Evolutionary conservation across 2,113 vertebrate genomes (phyloP).

Genomic region (Alligator mississippiensis): DNA sequence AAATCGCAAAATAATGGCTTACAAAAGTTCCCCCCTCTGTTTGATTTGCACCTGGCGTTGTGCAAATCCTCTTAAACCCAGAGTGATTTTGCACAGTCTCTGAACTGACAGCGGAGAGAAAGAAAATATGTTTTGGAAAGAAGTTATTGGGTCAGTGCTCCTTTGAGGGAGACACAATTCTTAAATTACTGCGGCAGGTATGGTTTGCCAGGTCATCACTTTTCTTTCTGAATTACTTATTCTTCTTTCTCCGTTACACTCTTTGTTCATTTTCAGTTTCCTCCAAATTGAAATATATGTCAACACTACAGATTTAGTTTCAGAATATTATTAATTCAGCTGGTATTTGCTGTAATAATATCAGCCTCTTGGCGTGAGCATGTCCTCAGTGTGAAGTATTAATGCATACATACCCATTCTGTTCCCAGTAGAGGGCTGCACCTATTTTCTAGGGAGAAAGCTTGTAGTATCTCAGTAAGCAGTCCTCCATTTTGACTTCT

Average conservation of each 20-base stretch:
- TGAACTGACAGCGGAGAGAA: neutral
- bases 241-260: neutral
- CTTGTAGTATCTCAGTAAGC: neutral
- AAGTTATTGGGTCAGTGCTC: slow-evolving; percentile 22
- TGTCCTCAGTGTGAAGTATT: neutral
- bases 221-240: slow-evolving; percentile 16
- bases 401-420: neutral
- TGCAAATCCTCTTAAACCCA: neutral
- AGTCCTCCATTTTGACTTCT: neutral
- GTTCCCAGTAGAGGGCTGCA: neutral
- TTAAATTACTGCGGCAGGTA: neutral
- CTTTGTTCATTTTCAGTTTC: neutral
- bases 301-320: neutral
- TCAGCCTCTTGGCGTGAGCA: neutral
- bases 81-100: neutral
- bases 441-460: neutral
- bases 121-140: neutral
- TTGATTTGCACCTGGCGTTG: neutral
- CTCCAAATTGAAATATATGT: neutral
- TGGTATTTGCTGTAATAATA: neutral
- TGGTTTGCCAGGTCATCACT: slow-evolving; percentile 22
- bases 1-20: neutral
- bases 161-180: neutral
- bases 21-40: neutral
- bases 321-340: slow-evolving; percentile 6